A percentile compares a stretch with the other conserved stretches of the same genome.
These are phyloP conservation scores for Maniola hyperantus DNA, from an alignment of 2,888 invertebrate genomes.

Conservation along the genomic window DNA sequence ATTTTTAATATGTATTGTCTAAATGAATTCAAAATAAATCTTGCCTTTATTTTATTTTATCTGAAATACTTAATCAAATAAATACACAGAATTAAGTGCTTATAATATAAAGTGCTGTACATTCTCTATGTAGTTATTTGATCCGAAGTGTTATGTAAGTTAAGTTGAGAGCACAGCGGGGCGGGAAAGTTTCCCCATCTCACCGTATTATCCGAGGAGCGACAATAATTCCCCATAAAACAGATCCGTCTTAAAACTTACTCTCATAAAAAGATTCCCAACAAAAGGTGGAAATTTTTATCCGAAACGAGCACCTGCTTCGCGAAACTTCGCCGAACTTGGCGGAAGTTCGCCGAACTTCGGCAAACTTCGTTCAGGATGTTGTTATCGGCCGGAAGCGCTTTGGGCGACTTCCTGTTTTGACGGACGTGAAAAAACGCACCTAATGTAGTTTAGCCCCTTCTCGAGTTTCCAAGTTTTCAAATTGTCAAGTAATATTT, in stretches of 20 bases:
- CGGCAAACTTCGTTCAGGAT: slow-evolving; percentile 67
- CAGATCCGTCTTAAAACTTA: slow-evolving; percentile 59
- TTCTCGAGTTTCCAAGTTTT: slow-evolving; percentile 30
- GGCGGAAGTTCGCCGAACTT: slow-evolving; percentile 47
- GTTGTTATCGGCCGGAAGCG: slow-evolving; percentile 82
- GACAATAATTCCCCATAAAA: slow-evolving; percentile 44
- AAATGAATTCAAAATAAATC: too few species aligned
- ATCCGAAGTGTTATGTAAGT: slow-evolving; percentile 6
- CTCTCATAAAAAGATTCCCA: slow-evolving; percentile 55
- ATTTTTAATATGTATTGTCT: too few species aligned
- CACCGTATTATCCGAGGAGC: slow-evolving; percentile 35
- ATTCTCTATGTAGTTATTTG: not conserved
- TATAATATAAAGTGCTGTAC: not conserved
- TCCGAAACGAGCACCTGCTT: slow-evolving; percentile 77
- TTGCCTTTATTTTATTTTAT: too few species aligned
- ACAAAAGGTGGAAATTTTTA: slow-evolving; percentile 76
- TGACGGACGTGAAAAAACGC: slow-evolving; percentile 71
- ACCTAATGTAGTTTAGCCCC: slow-evolving; percentile 44
- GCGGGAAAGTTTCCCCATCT: slow-evolving; percentile 37
- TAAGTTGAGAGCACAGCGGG: slow-evolving; percentile 18
- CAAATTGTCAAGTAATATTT: slow-evolving; percentile 25
- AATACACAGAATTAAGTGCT: too few species aligned
- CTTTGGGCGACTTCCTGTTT: slow-evolving; percentile 80
- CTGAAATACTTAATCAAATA: too few species aligned
- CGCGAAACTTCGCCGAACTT: slow-evolving; percentile 49